Conservation (phyloP, 2,797 vertebrate genomes). For the Myripristis murdjan region DNA sequence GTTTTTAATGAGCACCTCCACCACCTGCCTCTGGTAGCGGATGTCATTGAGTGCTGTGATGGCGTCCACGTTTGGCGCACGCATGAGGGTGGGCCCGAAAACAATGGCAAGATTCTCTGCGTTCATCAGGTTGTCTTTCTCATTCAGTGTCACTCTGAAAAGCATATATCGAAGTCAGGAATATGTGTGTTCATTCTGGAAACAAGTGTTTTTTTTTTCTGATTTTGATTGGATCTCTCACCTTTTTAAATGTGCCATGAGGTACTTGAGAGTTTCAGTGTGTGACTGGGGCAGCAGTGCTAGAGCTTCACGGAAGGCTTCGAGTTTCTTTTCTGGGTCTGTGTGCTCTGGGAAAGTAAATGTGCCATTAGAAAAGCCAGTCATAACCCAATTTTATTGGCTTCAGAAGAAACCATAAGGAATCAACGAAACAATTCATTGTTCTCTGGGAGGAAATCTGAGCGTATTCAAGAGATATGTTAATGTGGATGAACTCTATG, state of each 20-base stretch:
- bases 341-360: constrained; percentile 87
- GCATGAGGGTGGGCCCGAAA: constrained; percentile 98
- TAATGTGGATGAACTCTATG: constrained; percentile 20
- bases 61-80: constrained; percentile 93
- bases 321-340: constrained; percentile 94
- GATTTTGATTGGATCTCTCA: constrained; percentile 63
- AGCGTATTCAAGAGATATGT: background rate
- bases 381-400: constrained; percentile 16
- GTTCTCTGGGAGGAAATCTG: constrained; percentile 30
- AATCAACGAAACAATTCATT: constrained; percentile 48
- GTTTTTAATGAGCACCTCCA: constrained; percentile 98
- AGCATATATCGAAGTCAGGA: constrained; percentile 26
- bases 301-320: constrained; percentile 93
- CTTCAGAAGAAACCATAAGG: constrained; percentile 24
- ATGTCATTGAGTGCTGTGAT: constrained; percentile 97
- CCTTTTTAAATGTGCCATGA: constrained; percentile 99
- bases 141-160: constrained; percentile 94
- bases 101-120: constrained; percentile 98
- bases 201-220: constrained; percentile 5
- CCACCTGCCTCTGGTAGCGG: constrained; percentile 98
- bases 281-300: constrained; percentile 94
- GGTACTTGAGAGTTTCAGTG: constrained; percentile 95
- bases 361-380: constrained; percentile 32
- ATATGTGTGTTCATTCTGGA: background rate
- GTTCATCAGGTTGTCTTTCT: constrained; percentile 98